Base-by-base conservation (phyloP, 2,113 vertebrate species). In the Amazona guildingii region DNA sequence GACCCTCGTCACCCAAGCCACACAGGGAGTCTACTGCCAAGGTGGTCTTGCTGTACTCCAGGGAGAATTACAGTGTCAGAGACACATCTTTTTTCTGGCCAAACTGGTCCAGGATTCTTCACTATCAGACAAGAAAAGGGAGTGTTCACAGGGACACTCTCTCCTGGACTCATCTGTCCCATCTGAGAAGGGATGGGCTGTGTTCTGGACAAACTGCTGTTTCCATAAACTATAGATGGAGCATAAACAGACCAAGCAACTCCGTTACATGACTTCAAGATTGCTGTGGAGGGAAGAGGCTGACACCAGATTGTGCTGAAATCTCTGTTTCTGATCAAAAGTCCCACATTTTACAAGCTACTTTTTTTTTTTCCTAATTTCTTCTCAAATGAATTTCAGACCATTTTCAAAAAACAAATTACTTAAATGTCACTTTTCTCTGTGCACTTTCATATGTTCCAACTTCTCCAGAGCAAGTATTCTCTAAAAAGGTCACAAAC, bases 391-490 rank as follows among this genome's bases (percentile, higher is more conserved):
- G 68, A 52, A 66, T 79, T 92, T 87, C 87, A 91, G 57, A 83
- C 35, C 15, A 66, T 44, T 82, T 86, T 39, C 7, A 87, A 66
- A 89, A 86, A 85, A 29, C 0, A 0, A 73, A 74, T 88, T 16
- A 54, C 49, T 85, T 63, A 80, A 90, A 73, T 54, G 84, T 66
- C 63, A 92, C 33, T 94, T 91, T 95, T 72, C 41, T 83, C 63
- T 69, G 52, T 83, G 86, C 91, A 66, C n/a, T 90, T 83, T 80
- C 70, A 73, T 57, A 48, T n/a, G 41, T 43, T 59, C 49, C 70
- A 93, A 25, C 62, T 91, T 85, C 54, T 76, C 87, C 59, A 69
- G 37, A 82, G 13, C 44, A 76, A 87, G 41, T 25, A 69, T 80
- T 85, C 49, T 74, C 51, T 3, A 12, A 74, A 90, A 91, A 92